Base-by-base conservation (phyloP, 2,797 vertebrate species). In the Gila robusta region DNA sequence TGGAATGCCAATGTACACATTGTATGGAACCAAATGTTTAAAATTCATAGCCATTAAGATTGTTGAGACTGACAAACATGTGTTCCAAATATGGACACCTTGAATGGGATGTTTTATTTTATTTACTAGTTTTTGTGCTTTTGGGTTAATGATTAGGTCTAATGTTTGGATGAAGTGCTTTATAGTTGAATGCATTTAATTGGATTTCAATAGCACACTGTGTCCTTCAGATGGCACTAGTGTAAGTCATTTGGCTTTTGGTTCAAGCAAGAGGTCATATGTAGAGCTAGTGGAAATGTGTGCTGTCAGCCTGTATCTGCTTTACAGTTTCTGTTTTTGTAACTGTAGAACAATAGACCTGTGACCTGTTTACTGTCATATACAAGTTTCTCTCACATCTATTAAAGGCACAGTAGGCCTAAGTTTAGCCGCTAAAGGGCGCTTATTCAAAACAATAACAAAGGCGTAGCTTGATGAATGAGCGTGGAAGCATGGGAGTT, bases 171-270 rank as follows among this genome's bases (percentile, higher is more conserved):
- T 32, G 17, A 52, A 21, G 52, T 21, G 72, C 32, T 74, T 76
- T 52, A 17, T 19, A 32, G 5, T 76, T 76, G 10, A 21, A 54
- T 76, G 0, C 23, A 6, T 49, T 74, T 9, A 32, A 23, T 23
- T 7, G 3, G 14, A n/a, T 59, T 79, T 41, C 54, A 41, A 4
- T 66, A 79, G 11, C 77, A 26, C 35, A 10, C 21, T 2, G 1
- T 44, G 16, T 52, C 79, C 64, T 81, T 69, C n/a, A 81, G 79
- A 28, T 81, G 79, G 79, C 41, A 44, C 79, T 81, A 11, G 12
- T 69, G 79, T 52, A 74, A 21, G 9, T 49, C 44, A 76, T 81
- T 79, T 10, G n/a, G 3, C 0, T 64, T 41, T 64, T 62, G 2
- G 10, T 80, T 56, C 16, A 26, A 0, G 16, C 23, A 41, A 62